phyloP scores from a whole-genome alignment of 2,113 vertebrate species.

The Halichoeres trimaculatus region DNA sequence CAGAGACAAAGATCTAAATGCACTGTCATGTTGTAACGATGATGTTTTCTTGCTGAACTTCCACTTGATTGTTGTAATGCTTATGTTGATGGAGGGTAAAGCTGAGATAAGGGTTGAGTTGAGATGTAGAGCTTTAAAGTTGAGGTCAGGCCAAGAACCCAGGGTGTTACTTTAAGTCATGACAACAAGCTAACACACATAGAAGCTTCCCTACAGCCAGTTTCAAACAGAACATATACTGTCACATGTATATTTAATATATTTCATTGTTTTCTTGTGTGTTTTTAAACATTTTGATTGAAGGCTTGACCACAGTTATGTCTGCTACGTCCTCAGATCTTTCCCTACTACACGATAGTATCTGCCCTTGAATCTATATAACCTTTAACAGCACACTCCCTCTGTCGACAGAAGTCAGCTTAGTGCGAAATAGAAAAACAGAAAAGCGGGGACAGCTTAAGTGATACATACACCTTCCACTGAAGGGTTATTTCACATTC shows the following conservation, averaged over 20 bases:
- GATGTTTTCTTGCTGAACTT: no score
- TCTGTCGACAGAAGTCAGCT: conserved; percentile 1
- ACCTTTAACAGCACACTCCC: conserved; percentile 13
- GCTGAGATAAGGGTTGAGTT: background rate
- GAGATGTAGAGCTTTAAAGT: background rate
- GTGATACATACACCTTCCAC: conserved; percentile 24
- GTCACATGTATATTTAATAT: no score
- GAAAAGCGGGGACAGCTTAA: conserved; percentile 17
- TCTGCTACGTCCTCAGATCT: background rate
- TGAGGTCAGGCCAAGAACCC: background rate
- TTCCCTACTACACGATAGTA: conserved; percentile 7
- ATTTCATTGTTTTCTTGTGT: background rate
- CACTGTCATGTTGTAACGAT: background rate
- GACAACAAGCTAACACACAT: no score
- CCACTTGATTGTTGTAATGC: background rate
- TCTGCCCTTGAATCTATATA: conserved; percentile 13
- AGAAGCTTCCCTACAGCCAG: background rate
- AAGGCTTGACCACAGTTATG: background rate
- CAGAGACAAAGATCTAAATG: background rate
- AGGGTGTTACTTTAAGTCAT: no score
- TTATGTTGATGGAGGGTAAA: background rate
- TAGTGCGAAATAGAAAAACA: conserved; percentile 22
- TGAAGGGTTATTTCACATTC: conserved; percentile 39
- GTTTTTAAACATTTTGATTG: background rate
- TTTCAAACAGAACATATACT: no score